These are phyloP conservation scores for Aphodius sticticus DNA, from an alignment of 2,888 invertebrate genomes.

Conservation along the genomic window DNA sequence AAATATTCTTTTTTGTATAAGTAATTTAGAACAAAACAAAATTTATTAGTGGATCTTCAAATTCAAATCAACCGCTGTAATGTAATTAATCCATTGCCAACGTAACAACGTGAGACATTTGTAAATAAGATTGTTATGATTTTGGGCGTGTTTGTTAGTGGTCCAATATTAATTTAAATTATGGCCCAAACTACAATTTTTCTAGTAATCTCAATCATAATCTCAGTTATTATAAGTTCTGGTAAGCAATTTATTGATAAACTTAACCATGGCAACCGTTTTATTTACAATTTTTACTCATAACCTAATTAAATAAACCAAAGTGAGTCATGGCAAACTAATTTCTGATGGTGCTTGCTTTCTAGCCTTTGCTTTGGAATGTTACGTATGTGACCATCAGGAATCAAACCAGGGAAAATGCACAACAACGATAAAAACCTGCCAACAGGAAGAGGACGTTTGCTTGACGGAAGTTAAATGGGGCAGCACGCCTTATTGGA, in stretches of 20 bases:
- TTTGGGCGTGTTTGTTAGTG: neutral
- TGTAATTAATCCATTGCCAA: neutral
- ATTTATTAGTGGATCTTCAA: neutral
- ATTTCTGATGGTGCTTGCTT: slow-evolving; percentile 42
- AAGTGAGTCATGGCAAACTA: slow-evolving; percentile 7
- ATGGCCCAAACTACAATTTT: neutral
- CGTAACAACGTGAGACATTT: neutral
- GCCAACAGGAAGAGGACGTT: slow-evolving; percentile 85
- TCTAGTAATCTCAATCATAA: neutral
- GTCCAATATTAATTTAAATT: neutral
- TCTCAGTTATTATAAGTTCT: neutral
- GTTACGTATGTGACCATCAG: slow-evolving; percentile 94
- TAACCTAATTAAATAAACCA: slow-evolving; percentile 5
- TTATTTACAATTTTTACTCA: neutral
- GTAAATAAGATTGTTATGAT: neutral
- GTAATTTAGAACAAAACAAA: neutral
- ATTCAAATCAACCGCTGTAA: neutral
- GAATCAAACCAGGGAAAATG: slow-evolving; percentile 94
- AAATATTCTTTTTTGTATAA: too few relatives aligned
- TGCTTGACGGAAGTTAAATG: slow-evolving; percentile 91
- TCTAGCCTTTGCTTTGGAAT: slow-evolving; percentile 79
- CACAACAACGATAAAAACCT: slow-evolving; percentile 88
- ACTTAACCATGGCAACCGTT: neutral
- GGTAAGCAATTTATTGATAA: neutral
- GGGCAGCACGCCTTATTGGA: slow-evolving; percentile 97